Evolutionary conservation across 1,140 invertebrate species (phyloP).

Genomic region (Dinoponera quadriceps): DNA sequence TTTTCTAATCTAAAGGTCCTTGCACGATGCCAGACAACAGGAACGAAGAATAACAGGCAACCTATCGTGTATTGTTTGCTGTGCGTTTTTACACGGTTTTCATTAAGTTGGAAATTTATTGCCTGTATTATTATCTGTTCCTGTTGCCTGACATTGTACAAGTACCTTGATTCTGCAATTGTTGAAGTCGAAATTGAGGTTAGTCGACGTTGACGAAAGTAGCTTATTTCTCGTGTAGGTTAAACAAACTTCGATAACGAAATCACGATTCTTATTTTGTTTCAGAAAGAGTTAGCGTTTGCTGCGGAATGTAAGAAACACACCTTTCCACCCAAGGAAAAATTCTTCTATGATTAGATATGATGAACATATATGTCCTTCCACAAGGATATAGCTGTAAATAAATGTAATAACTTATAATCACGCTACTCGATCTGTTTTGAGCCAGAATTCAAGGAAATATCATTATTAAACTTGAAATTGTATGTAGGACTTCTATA

Average conservation of each 20-base stretch:
- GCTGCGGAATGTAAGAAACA: conserved; percentile 8
- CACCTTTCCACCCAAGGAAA: neutral
- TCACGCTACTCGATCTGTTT: neutral
- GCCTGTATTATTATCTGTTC: no score
- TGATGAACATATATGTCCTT: neutral
- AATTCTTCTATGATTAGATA: no score
- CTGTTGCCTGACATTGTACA: no score
- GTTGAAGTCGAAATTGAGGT: neutral
- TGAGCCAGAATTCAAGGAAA: neutral
- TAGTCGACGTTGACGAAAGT: neutral
- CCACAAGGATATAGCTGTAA: neutral
- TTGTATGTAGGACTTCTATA: no score
- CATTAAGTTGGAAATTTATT: no score
- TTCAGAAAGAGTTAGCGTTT: conserved; percentile 22
- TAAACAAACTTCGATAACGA: neutral
- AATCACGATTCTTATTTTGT: conserved; percentile 12
- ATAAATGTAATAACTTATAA: conserved; percentile 24
- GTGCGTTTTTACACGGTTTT: no score
- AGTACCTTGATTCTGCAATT: no score
- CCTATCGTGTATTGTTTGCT: no score
- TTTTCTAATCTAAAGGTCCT: no score
- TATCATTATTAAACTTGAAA: no score
- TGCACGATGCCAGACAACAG: no score
- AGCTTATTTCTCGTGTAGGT: neutral
- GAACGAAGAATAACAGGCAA: no score